phyloP scores from a whole-genome alignment of 2,888 invertebrate species.

The Herminia tarsipennalis region DNA sequence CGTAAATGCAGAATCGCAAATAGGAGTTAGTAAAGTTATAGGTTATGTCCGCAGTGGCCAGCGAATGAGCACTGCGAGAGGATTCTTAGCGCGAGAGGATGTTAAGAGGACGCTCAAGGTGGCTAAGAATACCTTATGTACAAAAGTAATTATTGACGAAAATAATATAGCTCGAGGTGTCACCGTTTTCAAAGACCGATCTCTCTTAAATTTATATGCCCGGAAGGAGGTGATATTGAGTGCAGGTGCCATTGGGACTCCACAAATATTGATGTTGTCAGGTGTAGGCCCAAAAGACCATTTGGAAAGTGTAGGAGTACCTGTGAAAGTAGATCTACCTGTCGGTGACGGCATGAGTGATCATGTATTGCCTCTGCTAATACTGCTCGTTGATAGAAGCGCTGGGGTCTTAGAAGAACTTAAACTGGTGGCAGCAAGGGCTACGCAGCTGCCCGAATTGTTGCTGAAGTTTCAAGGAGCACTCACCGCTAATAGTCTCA shows the following conservation, averaged over 20 bases:
- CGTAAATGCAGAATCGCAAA: slow-evolving; percentile 60
- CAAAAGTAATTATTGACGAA: slow-evolving; percentile 56
- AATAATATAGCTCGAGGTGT: slow-evolving; percentile 54
- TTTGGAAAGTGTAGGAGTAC: slow-evolving; percentile 48
- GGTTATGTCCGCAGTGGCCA: slow-evolving; percentile 59
- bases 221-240: slow-evolving; percentile 62
- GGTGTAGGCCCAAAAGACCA: slow-evolving; percentile 64
- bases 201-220: slow-evolving; percentile 46
- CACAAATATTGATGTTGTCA: slow-evolving; percentile 67
- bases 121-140: slow-evolving; percentile 55
- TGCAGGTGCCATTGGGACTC: slow-evolving; percentile 63
- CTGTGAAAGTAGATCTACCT: slow-evolving; percentile 52
- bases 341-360: slow-evolving; percentile 65
- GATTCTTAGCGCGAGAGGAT: slow-evolving; percentile 50
- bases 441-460: slow-evolving; percentile 36
- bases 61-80: slow-evolving; percentile 63
- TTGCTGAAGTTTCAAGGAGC: slow-evolving; percentile 45
- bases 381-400: slow-evolving; percentile 48
- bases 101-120: slow-evolving; percentile 52
- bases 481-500: slow-evolving; percentile 59
- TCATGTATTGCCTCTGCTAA: slow-evolving; percentile 52
- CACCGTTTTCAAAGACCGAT: slow-evolving; percentile 34
- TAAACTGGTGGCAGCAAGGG: slow-evolving; percentile 7
- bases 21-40: slow-evolving; percentile 55
- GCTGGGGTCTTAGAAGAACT: slow-evolving; percentile 16